Evolutionary conservation across 2,797 vertebrate genomes (phyloP), one percentile per base, ranked within the genome.

Genomic region (Diplodus puntazzo): DNA sequence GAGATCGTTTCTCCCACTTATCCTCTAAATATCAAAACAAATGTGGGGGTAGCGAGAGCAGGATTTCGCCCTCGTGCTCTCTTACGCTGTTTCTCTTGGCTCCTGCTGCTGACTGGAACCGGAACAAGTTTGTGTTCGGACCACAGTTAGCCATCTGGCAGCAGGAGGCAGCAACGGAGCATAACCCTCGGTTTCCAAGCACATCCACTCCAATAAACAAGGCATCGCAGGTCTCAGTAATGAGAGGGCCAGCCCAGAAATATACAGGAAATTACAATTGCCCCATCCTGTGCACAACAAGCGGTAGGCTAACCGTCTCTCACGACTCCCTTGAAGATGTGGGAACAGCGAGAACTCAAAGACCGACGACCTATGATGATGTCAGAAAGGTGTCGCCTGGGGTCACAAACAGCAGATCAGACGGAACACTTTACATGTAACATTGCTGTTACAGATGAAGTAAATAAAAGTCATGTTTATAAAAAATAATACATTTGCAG

Each of bases 61-160:
- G 43, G 60, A 75, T 72, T 64, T 69, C 55, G 13, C 60, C 63
- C 71, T 82, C 67, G 48, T 11, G 8, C 72, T 27, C 27, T 53
- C 52, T 73, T 80, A 50, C 12, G 23, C 12, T 71, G 74, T 83
- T 88, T 85, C 55, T 77, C 65, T 86, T 86, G 81, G 86, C 84
- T 82, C 16, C 52, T 50, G 77, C 64, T n/a, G 77, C 67, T 50
- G 49, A 84, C 69, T 80, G 71, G 72, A 88, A 79, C 65, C 59
- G 81, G 73, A 61, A 60, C 17, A 21, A 60, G 67, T 86, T 81
- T 43, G 54, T 83, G 75, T 79, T 86, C 68, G 83, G 82, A 82
- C 90, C 87, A 69, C 85, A 90, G 86, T 79, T 80, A 75, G 57
- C 77, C 73, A 79, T 85, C 76, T 90, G 79, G 88, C 81, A 90